Evolutionary conservation across 2,113 vertebrate genomes (phyloP), one percentile per base, ranked within the genome.

Genomic region (Ia io): DNA sequence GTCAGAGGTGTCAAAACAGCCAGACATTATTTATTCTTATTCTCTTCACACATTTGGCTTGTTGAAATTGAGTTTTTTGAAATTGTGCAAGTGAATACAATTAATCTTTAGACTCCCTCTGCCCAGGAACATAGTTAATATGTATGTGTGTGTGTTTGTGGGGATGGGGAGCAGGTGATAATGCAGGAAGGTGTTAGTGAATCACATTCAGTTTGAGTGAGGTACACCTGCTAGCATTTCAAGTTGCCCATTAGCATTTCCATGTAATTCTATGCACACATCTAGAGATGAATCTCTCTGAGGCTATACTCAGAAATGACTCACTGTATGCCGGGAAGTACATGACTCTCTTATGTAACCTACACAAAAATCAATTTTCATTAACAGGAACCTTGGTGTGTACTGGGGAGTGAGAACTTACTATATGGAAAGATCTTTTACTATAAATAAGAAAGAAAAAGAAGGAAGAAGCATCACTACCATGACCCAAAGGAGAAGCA

Each of bases 11-110:
- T 97, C 93, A 98, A 95, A 96, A 92, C 90, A 80, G 78, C 80
- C 76, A 95, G 78, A 91, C 28, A 94, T 94, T 88, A 69, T 93
- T 97, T 97, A 94, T 93, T 94, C 65, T 97, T 87, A 84, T 95
- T 91, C 49, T 74, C 18, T 77, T 61, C 76, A 90, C 77, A 35
- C 77, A 40, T 84, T 89, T 95, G 69, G 84, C 78, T 96, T 95
- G 44, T 80, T 94, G 96, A 92, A 88, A 96, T 25, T 95, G 12
- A 78, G 53, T 93, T 80, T 71, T 32, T 65, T 65, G 30, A 89
- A 70, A 80, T 22, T 92, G 28, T 78, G 1, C 25, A 51, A 70
- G 51, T 70, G 44, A 84, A 82, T 73, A 73, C 4, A 91, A 65
- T 90, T 59, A 96, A 35, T 59, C 17, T 79, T 51, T 44, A 42